Evolutionary conservation across 2,797 vertebrate genomes (phyloP).

Genomic region (Acanthornis magna): DNA sequence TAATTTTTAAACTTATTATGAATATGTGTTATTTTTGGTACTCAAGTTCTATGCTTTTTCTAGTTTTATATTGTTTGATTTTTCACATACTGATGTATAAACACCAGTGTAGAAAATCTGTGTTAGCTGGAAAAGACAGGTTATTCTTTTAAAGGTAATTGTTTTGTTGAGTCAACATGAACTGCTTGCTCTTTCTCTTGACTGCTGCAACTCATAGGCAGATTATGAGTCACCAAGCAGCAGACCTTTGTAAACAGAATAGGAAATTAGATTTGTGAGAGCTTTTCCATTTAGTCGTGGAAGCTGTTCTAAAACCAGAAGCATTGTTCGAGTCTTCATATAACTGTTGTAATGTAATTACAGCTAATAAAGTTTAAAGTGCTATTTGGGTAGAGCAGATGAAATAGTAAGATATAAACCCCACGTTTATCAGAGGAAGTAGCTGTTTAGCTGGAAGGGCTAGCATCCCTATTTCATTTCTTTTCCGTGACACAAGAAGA

Average conservation of each 20-base stretch:
- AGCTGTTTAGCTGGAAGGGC: not conserved
- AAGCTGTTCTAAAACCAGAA: constrained; percentile 29
- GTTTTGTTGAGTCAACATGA: not conserved
- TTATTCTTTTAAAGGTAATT: constrained; percentile 19
- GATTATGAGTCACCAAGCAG: not conserved
- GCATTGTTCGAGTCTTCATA: not conserved
- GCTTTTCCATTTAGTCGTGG: not conserved
- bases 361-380: not conserved
- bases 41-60: not conserved
- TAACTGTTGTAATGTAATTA: not conserved
- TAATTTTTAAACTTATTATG: not conserved
- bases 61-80: not conserved
- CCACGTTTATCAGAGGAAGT: not conserved
- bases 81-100: not conserved
- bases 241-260: constrained; percentile 24
- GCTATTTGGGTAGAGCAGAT: not conserved
- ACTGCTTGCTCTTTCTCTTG: constrained; percentile 19
- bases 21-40: not conserved
- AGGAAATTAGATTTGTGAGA: constrained; percentile 30
- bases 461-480: not conserved
- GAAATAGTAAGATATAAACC: not conserved
- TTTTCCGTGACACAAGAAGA: not conserved
- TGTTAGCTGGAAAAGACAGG: not conserved
- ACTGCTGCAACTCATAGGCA: not conserved
- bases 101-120: not conserved